Conservation (phyloP, 2,113 vertebrate species). For the Bungarus multicinctus region DNA sequence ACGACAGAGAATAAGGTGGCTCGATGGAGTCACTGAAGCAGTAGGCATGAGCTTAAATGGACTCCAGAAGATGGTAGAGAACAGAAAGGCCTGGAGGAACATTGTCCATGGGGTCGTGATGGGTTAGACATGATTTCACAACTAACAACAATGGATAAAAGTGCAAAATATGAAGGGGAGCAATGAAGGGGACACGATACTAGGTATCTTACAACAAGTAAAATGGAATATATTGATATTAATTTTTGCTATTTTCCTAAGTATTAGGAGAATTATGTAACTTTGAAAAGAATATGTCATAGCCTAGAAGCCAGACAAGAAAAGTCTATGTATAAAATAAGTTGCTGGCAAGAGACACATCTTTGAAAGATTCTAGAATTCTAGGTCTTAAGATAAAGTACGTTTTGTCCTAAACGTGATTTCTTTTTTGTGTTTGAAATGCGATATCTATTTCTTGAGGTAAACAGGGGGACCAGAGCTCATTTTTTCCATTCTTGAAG, state of each 20-base stretch:
- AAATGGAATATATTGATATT: neutral
- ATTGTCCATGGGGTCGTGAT: no score
- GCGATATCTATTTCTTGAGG: neutral
- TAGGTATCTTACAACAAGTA: neutral
- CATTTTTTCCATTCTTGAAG: neutral
- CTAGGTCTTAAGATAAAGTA: neutral
- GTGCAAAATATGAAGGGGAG: no score
- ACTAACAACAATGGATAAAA: no score
- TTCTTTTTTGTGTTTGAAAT: neutral
- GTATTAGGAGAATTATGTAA: neutral
- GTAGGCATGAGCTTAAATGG: no score
- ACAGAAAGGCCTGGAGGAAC: no score
- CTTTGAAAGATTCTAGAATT: neutral
- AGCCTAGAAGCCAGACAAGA: neutral
- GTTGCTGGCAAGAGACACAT: neutral
- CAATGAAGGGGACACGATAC: neutral
- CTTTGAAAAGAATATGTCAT: neutral
- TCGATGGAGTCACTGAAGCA: no score
- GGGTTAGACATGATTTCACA: no score
- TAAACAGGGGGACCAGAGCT: neutral
- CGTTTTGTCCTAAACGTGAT: neutral
- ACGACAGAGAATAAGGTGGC: no score
- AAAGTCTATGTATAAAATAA: neutral
- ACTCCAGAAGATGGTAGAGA: no score
- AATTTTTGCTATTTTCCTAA: neutral